Base-by-base conservation (phyloP, 2,888 invertebrate species). In the Smittia sp. region DNA sequence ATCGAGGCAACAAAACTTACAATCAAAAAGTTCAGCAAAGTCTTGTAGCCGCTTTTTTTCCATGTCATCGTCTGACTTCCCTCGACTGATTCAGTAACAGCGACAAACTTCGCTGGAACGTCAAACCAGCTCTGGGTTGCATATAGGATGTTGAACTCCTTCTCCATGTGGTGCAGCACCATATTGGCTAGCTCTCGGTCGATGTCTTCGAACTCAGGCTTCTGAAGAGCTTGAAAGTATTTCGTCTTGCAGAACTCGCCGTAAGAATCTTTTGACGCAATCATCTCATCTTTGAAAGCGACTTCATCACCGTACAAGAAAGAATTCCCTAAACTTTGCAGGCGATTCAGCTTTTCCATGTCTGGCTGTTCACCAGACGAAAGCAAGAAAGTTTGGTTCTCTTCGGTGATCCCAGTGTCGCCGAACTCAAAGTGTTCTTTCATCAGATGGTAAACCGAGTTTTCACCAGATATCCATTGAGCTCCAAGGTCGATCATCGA, bases 31-130 rank as follows among this genome's bases (percentile, higher is more conserved):
- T 84, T 80, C 67, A 85, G 79, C 41, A 85, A 74, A 73, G 79
- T 82, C 69, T 78, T 79, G 76, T 81, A 85, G 39, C 84, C 83
- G 63, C 79, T 79, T 32, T 78, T 77, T 74, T 83, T 85, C 85
- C 84, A 86, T 75, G 80, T 80, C 9, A 83, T 78, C 1, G 82
- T 73, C 13, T 77, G 77, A 77, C 84, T 81, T 11, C 86, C 86
- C 41, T 83, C 81, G 77, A 85, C 85, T 18, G 79, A 78, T 79
- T 80, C 78, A 77, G 85, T 85, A 41, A 84, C 80, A 1, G 78
- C 75, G 54, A 82, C 78, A 25, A 82, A 82, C 74, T 77, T 77
- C 1, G 82, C 81, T 15, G 85, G 85, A 13, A 83, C 78, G 22
- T 84, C 80, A 76, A n/a, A 3, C 52, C 46, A 69, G 15, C 3